phyloP scores from a whole-genome alignment of 2,113 vertebrate genomes.

The Corythaeola cristata region DNA sequence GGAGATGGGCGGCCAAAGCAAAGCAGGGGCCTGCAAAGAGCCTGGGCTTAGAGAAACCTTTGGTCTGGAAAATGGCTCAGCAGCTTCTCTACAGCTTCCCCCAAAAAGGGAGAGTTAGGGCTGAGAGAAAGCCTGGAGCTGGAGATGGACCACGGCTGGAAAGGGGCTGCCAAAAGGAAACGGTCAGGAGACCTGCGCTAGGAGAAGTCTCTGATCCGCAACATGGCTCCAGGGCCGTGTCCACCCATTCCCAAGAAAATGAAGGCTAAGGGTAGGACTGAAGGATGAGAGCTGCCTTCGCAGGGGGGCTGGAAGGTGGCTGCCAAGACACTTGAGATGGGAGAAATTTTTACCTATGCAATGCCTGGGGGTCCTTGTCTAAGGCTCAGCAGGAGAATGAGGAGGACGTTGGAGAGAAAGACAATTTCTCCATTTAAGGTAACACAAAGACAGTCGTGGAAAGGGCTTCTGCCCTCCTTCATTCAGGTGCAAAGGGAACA shows the following conservation, averaged over 20 bases:
- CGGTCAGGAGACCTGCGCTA: fast-evolving
- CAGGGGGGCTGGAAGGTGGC: background rate
- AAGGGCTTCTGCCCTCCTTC: background rate
- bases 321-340: background rate
- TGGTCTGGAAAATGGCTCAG: background rate
- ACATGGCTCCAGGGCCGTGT: fast-evolving
- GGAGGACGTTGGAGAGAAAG: background rate
- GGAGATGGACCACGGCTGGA: background rate
- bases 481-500: background rate
- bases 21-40: background rate
- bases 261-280: background rate
- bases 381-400: background rate
- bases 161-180: background rate
- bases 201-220: background rate
- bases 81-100: background rate
- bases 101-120: background rate
- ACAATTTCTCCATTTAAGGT: background rate
- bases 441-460: background rate
- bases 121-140: background rate
- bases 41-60: background rate
- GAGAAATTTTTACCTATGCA: background rate
- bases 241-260: background rate
- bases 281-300: background rate
- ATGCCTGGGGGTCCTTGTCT: background rate
- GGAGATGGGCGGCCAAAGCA: background rate